Base-by-base conservation (phyloP, 2,797 vertebrate species). In the Darevskia mixta region DNA sequence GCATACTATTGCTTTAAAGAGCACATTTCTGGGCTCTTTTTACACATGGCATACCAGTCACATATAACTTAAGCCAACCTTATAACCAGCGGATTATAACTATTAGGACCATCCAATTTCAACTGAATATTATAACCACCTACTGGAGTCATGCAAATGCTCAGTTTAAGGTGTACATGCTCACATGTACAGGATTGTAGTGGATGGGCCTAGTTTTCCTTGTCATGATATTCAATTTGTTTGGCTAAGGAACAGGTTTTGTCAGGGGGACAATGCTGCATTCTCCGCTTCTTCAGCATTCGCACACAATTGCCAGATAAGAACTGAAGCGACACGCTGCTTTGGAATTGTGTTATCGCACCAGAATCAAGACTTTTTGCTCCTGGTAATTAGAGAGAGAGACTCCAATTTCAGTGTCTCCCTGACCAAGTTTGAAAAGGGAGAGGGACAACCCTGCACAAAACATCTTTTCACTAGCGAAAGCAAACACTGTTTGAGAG, bases 201-300 rank as follows among this genome's bases (percentile, higher is more conserved):
- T 8, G 3, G 15, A 27, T 72, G 13, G 32, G 23, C 8, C 43
- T 2, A 20, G n/a, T n/a, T 27, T 20, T 41, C 27, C 76, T 72
- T 4, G 35, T 80, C 5, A 38, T 4, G 13, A 32, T 15, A 71
- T 10, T 61, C 64, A 8, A 25, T 69, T 80, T 8, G 23, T 88
- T 69, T 82, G 82, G 85, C 82, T 91, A 38, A 91, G 88, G 82
- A 92, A 80, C 79, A n/a, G 38, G 75, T 93, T 92, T 88, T 82
- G 84, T 38, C 5, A 29, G 27, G 27, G 25, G 15, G 58, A 5
- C 29, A 86, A 18, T 38, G 11, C 91, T 92, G 89, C 85, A 93
- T 92, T 90, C 89, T 93, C 90, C 94, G 92, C 92, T 93, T 88
- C 67, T 92, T 79, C 86, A 88, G 87, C 90, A 95, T 93, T 82